Conservation (phyloP, 2,797 vertebrate species). For the Echeneis naucrates region DNA sequence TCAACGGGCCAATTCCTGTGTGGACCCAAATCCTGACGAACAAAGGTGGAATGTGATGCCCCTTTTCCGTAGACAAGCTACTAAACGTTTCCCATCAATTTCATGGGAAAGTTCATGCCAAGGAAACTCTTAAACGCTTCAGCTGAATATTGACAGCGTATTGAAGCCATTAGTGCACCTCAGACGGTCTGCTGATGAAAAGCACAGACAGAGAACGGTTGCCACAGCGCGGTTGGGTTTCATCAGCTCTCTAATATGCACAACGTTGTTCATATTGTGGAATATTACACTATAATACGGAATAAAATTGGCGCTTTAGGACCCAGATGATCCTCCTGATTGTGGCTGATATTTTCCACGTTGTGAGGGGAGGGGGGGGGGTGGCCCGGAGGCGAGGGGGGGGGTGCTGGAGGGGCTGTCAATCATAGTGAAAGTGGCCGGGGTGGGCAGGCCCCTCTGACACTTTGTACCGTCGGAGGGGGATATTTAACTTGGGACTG, state of each 20-base stretch:
- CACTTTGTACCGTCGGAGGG: constrained; percentile 84
- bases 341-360: constrained; percentile 84
- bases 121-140: constrained; percentile 66
- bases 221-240: background rate
- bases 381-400: constrained; percentile 32
- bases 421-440: constrained; percentile 86
- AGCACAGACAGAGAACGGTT: background rate
- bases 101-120: constrained; percentile 76
- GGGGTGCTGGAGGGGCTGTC: constrained; percentile 75
- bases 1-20: constrained; percentile 83
- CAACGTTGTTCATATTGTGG: constrained; percentile 32
- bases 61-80: constrained; percentile 69
- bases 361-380: constrained; percentile 72
- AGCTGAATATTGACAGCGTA: constrained; percentile 75
- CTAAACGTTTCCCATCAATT: constrained; percentile 82
- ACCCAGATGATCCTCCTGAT: constrained; percentile 79
- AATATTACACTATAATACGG: constrained; percentile 45
- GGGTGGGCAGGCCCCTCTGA: constrained; percentile 84
- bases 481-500: constrained; percentile 88
- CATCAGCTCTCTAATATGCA: background rate
- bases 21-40: constrained; percentile 77
- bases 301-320: constrained; percentile 72
- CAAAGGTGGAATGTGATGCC: constrained; percentile 84
- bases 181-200: constrained; percentile 19
- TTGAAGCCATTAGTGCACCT: constrained; percentile 78